Conservation (phyloP, 2,113 vertebrate species). For the Archilochus colubris region DNA sequence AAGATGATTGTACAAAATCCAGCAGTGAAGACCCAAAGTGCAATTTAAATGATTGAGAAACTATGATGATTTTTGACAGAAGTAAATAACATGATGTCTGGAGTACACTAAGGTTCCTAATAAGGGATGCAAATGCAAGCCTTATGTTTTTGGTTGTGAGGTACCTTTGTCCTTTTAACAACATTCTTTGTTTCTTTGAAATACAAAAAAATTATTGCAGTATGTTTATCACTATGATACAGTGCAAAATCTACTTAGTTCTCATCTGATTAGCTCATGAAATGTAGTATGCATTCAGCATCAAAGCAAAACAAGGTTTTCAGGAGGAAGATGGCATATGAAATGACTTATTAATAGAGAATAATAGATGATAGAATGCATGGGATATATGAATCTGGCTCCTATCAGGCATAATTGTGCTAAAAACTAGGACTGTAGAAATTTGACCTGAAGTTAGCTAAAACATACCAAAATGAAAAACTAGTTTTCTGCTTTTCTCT, state of each 20-base stretch:
- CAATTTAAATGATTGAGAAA: background rate
- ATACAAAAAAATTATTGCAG: background rate
- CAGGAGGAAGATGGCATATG: background rate
- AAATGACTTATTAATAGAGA: background rate
- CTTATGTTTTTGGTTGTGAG: background rate
- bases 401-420: background rate
- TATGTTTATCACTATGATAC: background rate
- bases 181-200: background rate
- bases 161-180: background rate
- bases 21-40: background rate
- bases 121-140: background rate
- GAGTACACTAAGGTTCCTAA: background rate
- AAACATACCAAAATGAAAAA: background rate
- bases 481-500: background rate
- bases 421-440: background rate
- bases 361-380: background rate
- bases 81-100: background rate
- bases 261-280: background rate
- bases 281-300: background rate
- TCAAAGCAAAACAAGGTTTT: background rate
- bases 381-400: background rate
- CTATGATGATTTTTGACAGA: background rate
- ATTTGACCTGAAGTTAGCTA: background rate
- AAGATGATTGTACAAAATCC: background rate
- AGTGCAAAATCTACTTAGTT: background rate